phyloP scores from a whole-genome alignment of 2,113 vertebrate genomes.

The Phylloscopus whistleri region DNA sequence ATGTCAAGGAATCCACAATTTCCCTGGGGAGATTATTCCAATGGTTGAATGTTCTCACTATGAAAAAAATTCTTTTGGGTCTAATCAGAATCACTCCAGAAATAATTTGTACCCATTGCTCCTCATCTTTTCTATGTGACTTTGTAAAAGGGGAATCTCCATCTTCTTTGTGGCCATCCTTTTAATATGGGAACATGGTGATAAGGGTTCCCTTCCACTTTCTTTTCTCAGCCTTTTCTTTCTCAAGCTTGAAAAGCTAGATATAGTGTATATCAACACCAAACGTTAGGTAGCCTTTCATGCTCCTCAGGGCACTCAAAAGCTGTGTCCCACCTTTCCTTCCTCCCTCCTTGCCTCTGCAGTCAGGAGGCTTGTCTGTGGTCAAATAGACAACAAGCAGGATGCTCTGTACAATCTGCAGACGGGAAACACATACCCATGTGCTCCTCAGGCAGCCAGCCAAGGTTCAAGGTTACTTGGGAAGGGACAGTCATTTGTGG shows the following conservation, averaged over 20 bases:
- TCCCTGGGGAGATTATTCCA: background rate
- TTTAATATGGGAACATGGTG: background rate
- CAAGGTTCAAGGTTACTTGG: background rate
- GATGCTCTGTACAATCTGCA: background rate
- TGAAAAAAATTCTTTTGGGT: background rate
- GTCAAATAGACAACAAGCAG: rapidly evolving
- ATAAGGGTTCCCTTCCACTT: background rate
- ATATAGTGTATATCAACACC: rapidly evolving
- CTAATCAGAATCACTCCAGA: background rate
- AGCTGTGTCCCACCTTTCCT: rapidly evolving
- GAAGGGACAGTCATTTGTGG: background rate
- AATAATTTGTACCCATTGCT: background rate
- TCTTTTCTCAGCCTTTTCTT: background rate
- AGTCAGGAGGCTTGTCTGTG: rapidly evolving
- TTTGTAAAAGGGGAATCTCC: background rate
- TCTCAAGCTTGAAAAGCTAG: background rate
- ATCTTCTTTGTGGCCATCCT: background rate
- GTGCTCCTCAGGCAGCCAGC: background rate
- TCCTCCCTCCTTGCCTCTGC: background rate
- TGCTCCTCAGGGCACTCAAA: background rate
- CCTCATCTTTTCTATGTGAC: background rate
- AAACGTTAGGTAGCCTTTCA: background rate
- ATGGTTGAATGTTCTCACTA: background rate
- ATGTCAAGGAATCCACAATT: background rate
- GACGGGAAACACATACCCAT: rapidly evolving